Evolutionary conservation across 92 coral and sea anemone species (phyloP).

Genomic region (Phymanthus crucifer): DNA sequence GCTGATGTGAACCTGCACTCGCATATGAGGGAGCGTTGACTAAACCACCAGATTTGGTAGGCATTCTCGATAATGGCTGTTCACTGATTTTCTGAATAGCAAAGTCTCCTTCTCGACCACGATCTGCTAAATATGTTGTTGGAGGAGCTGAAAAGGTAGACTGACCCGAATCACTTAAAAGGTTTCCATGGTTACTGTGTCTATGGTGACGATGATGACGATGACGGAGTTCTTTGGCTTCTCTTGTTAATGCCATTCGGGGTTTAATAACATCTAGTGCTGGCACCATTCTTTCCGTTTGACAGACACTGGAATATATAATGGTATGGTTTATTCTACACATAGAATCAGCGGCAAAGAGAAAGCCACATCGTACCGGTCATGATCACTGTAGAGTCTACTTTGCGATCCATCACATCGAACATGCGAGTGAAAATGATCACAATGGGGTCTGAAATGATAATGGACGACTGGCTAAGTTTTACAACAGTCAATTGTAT

Average conservation of each 20-base stretch:
- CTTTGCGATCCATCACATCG: conserved; percentile 35
- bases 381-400: conserved; percentile 29
- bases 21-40: not conserved
- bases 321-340: too few relatives aligned
- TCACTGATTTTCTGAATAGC: not conserved
- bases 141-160: conserved; percentile 78
- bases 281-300: conserved; percentile 65
- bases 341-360: too few relatives aligned
- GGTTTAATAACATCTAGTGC: conserved; percentile 85
- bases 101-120: conserved; percentile 13
- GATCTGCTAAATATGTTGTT: conserved; percentile 6
- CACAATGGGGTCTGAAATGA: conserved; percentile 24
- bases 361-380: too few relatives aligned
- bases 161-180: conserved; percentile 75
- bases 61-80: not conserved
- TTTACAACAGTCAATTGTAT: not conserved
- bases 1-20: conserved; percentile 12
- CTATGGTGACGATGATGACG: conserved; percentile 86
- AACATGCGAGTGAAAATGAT: conserved; percentile 14
- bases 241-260: conserved; percentile 80
- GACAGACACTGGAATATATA: not conserved
- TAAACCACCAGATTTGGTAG: not conserved
- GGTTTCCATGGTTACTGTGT: conserved; percentile 71
- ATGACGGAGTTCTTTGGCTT: conserved; percentile 70
- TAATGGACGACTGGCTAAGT: not conserved